A percentile compares a stretch with the other conserved stretches of the same genome.
phyloP scores from a whole-genome alignment of 2,797 vertebrate species.

The Myioborus melanocephalus region DNA sequence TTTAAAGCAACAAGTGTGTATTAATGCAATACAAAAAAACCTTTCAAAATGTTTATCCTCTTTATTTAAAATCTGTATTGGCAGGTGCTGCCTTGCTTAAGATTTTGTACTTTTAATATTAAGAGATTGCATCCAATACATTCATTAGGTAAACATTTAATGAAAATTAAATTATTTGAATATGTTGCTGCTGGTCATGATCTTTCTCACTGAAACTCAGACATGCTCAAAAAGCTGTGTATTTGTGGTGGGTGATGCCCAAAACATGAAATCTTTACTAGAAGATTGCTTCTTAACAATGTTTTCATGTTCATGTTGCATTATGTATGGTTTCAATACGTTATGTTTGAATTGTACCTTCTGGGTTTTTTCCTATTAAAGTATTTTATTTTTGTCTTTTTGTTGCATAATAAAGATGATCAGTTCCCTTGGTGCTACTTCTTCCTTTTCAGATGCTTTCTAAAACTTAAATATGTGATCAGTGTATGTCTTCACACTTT shows the following conservation, averaged over 20 bases:
- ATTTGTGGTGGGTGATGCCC: neutral
- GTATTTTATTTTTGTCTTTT: slow-evolving; percentile 50
- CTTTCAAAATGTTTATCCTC: neutral
- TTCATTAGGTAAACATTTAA: neutral
- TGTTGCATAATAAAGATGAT: slow-evolving; percentile 57
- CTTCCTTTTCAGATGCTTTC: neutral
- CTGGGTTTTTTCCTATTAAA: slow-evolving; percentile 38
- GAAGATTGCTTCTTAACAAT: neutral
- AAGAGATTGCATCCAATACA: slow-evolving; percentile 8
- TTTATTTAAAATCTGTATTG: slow-evolving; percentile 59
- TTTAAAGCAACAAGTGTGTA: slow-evolving; percentile 24
- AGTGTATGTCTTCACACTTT: neutral
- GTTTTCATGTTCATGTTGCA: neutral
- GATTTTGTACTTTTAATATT: slow-evolving; percentile 30
- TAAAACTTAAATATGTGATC: neutral
- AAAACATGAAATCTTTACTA: neutral
- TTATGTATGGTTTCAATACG: slow-evolving; percentile 21
- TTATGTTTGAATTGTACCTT: slow-evolving; percentile 34
- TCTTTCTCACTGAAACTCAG: slow-evolving; percentile 29
- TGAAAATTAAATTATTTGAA: neutral
- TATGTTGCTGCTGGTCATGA: slow-evolving; percentile 15
- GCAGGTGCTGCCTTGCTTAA: slow-evolving; percentile 5
- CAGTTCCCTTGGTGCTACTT: neutral
- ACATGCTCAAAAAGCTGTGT: neutral
- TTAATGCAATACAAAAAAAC: slow-evolving; percentile 5